These are phyloP conservation scores for Morone chrysops DNA, from an alignment of 2,113 vertebrate species.

Conservation along the genomic window DNA sequence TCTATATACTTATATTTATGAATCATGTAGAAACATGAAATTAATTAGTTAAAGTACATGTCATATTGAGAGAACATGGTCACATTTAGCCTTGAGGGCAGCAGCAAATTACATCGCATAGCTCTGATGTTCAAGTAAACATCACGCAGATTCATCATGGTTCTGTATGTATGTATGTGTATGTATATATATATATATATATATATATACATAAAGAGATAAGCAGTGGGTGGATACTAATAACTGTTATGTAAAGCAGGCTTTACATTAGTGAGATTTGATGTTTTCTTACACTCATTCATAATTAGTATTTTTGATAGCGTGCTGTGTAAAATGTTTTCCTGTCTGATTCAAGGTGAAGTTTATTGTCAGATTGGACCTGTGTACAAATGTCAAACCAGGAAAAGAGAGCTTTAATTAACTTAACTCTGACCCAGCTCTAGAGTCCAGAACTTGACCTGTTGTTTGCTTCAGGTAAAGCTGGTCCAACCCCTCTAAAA, in stretches of 20 bases:
- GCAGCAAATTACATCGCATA: background rate
- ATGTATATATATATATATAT: background rate
- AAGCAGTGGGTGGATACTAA: background rate
- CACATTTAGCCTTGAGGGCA: conserved; percentile 22
- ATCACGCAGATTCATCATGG: background rate
- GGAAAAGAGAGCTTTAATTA: background rate
- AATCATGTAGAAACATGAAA: background rate
- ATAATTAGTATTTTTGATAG: background rate
- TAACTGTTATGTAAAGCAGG: background rate
- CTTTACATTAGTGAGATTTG: background rate
- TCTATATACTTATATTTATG: background rate
- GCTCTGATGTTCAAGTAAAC: conserved; percentile 14
- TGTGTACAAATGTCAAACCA: background rate
- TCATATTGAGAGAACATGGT: background rate
- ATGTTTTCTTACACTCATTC: background rate
- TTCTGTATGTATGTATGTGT: background rate
- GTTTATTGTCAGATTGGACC: conserved; percentile 5
- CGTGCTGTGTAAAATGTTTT: background rate
- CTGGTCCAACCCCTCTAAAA: background rate
- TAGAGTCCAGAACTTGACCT: background rate
- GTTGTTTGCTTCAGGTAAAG: background rate
- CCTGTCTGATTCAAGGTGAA: background rate
- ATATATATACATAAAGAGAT: background rate
- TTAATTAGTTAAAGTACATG: conserved; percentile 24
- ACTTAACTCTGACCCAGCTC: background rate